These are phyloP conservation scores for Drymodes brunneopygia DNA, from an alignment of 2,113 vertebrate species.

Conservation along the genomic window DNA sequence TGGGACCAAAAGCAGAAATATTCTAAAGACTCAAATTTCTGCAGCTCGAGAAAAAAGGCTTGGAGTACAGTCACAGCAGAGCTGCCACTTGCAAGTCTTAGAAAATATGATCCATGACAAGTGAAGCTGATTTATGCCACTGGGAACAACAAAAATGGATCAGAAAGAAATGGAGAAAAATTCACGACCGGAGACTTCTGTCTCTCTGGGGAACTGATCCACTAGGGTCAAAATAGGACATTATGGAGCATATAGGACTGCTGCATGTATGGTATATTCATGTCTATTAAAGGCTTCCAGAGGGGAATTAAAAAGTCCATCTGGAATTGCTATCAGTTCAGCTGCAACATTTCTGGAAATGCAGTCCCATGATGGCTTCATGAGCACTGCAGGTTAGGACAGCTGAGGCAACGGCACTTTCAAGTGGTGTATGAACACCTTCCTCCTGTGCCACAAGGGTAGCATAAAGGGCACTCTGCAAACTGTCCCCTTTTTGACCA, in stretches of 20 bases:
- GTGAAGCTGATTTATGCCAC: background rate
- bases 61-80: background rate
- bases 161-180: background rate
- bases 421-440: background rate
- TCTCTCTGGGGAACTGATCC: background rate
- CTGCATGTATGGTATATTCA: background rate
- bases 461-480: background rate
- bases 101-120: background rate
- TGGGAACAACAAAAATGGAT: background rate
- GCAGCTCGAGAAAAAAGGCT: background rate
- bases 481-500: background rate
- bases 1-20: background rate
- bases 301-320: background rate
- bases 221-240: background rate
- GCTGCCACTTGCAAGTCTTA: background rate
- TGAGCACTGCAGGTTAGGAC: background rate
- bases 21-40: background rate
- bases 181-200: background rate
- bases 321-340: background rate
- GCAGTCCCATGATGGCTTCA: background rate
- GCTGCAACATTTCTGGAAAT: background rate
- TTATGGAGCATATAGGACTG: rapidly evolving
- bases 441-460: background rate
- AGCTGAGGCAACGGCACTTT: background rate
- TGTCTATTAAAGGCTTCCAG: background rate